Evolutionary conservation across 2,888 invertebrate species (phyloP).

Genomic region (Scaeva pyrastri): DNA sequence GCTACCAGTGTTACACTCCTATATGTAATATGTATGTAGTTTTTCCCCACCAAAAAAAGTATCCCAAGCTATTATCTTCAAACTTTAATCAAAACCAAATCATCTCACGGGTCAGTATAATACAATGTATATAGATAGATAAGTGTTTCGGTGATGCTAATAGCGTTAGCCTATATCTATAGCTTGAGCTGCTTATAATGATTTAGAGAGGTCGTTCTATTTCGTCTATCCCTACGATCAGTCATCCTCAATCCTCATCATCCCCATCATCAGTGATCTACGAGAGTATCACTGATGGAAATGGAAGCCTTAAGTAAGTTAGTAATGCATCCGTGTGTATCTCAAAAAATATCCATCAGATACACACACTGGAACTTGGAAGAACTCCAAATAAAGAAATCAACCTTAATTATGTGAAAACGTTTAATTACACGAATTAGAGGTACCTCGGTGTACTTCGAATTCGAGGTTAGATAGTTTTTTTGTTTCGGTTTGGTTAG

Average conservation of each 20-base stretch:
- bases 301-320: not conserved
- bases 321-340: conserved; percentile 8
- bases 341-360: not conserved
- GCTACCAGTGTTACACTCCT: conserved; percentile 42
- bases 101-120: conserved; percentile 61
- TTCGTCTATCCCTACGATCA: conserved; percentile 69
- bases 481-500: conserved; percentile 28
- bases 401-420: conserved; percentile 74
- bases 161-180: conserved; percentile 1
- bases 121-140: no score
- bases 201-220: conserved; percentile 70
- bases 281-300: conserved; percentile 25
- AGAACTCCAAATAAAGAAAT: conserved; percentile 69
- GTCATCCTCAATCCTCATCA: conserved; percentile 48
- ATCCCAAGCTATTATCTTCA: conserved; percentile 39
- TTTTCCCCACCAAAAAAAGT: conserved; percentile 2
- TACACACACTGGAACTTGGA: not conserved
- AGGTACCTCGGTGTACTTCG: conserved; percentile 50
- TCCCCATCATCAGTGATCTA: conserved; percentile 41
- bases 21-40: not conserved
- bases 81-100: conserved; percentile 70
- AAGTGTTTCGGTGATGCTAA: not conserved
- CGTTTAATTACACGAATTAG: conserved; percentile 74
- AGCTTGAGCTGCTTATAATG: conserved; percentile 51
- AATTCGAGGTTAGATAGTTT: conserved; percentile 4